A percentile compares a stretch with the other conserved stretches of the same genome.
phyloP scores from a whole-genome alignment of 2,113 vertebrate genomes.

The Piaya cayana region DNA sequence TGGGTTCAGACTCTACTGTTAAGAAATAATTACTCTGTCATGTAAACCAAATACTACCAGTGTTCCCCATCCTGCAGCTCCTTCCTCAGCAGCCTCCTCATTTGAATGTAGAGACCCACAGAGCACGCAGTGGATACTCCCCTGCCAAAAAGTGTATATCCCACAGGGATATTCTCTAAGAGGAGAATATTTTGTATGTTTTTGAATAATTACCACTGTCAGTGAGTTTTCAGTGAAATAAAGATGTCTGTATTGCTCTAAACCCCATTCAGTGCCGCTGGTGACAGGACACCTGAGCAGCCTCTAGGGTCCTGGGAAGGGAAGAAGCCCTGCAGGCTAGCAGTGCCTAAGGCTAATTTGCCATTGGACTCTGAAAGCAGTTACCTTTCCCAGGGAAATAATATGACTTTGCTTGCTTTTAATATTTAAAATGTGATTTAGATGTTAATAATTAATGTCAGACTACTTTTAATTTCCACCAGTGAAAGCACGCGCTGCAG shows the following conservation, averaged over 20 bases:
- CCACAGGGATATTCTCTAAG: background rate
- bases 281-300: background rate
- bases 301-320: background rate
- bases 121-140: fast-evolving
- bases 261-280: background rate
- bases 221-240: background rate
- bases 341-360: background rate
- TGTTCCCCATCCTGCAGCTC: background rate
- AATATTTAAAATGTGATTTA: constrained; percentile 22
- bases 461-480: constrained; percentile 21
- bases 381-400: constrained; percentile 7
- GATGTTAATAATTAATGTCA: constrained; percentile 37
- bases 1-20: background rate
- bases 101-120: fast-evolving
- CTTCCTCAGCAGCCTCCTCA: background rate
- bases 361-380: background rate
- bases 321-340: background rate
- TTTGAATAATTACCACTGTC: background rate
- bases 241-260: background rate
- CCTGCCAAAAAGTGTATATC: fast-evolving
- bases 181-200: background rate
- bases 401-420: background rate
- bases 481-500: background rate
- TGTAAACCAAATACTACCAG: background rate
- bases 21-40: background rate